Evolutionary conservation across 2,888 invertebrate genomes (phyloP).

Genomic region (Lymantria dispar): DNA sequence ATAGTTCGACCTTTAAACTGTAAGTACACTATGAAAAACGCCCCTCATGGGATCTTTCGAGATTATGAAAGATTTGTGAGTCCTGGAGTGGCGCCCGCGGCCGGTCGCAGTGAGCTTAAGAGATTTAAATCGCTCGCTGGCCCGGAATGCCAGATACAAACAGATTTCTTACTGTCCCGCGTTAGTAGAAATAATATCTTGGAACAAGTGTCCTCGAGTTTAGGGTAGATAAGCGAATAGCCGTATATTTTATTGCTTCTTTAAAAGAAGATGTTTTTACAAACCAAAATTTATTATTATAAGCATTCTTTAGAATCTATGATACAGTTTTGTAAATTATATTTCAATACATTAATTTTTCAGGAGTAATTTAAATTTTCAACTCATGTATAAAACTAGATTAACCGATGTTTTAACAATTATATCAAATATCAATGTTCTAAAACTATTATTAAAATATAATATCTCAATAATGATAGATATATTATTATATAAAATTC

Average conservation of each 20-base stretch:
- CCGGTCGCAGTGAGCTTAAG: slow-evolving; percentile 75
- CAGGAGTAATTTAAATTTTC: too few species aligned
- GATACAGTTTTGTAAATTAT: too few species aligned
- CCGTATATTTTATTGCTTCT: slow-evolving; percentile 36
- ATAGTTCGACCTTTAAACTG: slow-evolving; percentile 49
- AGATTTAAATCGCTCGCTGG: slow-evolving; percentile 81
- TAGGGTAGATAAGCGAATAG: slow-evolving; percentile 40
- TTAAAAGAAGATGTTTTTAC: slow-evolving; percentile 17
- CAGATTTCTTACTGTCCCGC: slow-evolving; percentile 71
- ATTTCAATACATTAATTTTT: too few species aligned
- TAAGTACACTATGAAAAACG: slow-evolving; percentile 69
- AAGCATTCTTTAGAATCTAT: not conserved
- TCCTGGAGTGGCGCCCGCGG: slow-evolving; percentile 67
- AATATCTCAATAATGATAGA: too few species aligned
- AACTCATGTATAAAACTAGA: too few species aligned
- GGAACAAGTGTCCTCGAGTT: slow-evolving; percentile 38
- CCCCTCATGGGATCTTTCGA: slow-evolving; percentile 70
- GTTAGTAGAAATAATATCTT: slow-evolving; percentile 54
- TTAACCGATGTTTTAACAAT: too few species aligned
- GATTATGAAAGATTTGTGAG: slow-evolving; percentile 84
- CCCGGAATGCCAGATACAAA: slow-evolving; percentile 79
- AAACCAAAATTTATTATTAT: slow-evolving; percentile 6
- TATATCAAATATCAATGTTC: too few species aligned
- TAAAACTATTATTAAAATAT: too few species aligned
- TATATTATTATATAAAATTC: not conserved